Conservation (phyloP, 2,797 vertebrate genomes). For the Bovichtus variegatus region DNA sequence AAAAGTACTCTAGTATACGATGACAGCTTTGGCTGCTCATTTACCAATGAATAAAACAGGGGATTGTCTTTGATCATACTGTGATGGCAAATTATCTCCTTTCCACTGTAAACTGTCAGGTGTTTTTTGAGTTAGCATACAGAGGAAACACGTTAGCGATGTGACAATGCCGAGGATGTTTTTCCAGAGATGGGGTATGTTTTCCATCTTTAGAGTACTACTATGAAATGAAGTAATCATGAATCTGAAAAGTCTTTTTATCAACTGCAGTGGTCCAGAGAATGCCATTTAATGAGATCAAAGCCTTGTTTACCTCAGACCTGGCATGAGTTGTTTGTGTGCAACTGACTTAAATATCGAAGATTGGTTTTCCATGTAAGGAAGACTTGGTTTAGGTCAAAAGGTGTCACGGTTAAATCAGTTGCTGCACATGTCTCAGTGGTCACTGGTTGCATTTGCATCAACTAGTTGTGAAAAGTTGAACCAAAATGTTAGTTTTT, state of each 20-base stretch:
- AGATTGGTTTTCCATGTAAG: not conserved
- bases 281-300: not conserved
- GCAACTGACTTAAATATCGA: not conserved
- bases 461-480: not conserved
- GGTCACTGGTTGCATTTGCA: not conserved
- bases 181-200: not conserved
- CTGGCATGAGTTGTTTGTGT: not conserved
- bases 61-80: conserved; percentile 24
- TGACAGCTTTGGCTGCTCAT: conserved; percentile 19
- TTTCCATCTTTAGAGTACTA: not conserved
- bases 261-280: not conserved
- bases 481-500: not conserved
- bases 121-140: not conserved
- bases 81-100: conserved; percentile 4
- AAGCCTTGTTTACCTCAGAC: not conserved
- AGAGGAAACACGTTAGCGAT: not conserved
- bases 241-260: not conserved
- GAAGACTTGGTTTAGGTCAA: not conserved
- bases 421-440: not conserved
- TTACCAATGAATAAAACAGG: conserved; percentile 21
- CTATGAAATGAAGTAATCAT: not conserved
- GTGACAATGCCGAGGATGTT: not conserved
- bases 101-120: not conserved
- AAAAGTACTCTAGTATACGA: not conserved
- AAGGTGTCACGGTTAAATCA: not conserved